Evolutionary conservation across 2,797 vertebrate species (phyloP).

Genomic region (Propithecus deckenii): DNA sequence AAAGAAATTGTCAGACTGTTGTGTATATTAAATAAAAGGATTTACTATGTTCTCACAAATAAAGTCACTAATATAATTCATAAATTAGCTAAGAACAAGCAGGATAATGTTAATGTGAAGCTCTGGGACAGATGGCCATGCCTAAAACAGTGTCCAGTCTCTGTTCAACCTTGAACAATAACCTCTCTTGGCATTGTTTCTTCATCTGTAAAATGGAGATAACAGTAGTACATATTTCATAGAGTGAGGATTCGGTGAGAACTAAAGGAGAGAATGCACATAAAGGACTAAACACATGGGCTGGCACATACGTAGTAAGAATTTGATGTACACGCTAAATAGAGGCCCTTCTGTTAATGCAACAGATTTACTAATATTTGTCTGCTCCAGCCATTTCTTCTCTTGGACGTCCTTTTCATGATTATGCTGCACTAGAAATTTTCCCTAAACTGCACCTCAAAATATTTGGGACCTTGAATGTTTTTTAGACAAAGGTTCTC

Average conservation of each 20-base stretch:
- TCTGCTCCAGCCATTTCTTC: fast-evolving
- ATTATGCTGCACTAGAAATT: neutral
- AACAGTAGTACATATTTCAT: fast-evolving
- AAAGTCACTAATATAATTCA: neutral
- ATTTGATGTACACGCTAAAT: fast-evolving
- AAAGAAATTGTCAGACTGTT: neutral
- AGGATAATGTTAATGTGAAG: no score
- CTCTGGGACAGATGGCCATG: neutral
- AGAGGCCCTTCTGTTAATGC: fast-evolving
- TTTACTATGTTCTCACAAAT: neutral
- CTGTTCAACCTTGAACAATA: neutral
- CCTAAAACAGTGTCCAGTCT: neutral
- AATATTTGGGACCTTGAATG: neutral
- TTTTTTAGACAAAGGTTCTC: neutral
- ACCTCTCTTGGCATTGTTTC: neutral
- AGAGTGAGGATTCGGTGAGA: neutral
- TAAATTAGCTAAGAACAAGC: neutral
- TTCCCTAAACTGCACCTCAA: neutral
- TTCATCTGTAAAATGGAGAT: neutral
- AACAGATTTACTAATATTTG: fast-evolving
- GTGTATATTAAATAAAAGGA: neutral
- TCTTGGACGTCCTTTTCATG: neutral
- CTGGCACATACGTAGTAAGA: fast-evolving
- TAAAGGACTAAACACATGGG: no score
- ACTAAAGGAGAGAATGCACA: neutral